Evolutionary conservation across 1,140 invertebrate species (phyloP).

Genomic region (Branchinecta lynchi): DNA sequence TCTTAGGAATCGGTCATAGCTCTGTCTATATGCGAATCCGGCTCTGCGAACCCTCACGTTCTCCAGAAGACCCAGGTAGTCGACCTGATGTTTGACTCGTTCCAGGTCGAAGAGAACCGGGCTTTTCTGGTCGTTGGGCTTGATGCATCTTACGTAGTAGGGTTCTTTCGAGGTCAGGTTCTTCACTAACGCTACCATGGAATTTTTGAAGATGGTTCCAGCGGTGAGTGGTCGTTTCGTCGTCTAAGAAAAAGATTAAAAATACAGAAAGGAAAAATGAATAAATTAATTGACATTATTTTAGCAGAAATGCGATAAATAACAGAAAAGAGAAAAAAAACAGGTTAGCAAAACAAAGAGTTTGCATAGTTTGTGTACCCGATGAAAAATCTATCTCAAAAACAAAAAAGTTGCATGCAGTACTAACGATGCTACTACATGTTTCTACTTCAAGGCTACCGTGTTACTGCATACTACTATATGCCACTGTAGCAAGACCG

Average conservation of each 20-base stretch:
- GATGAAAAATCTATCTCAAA: too few relatives aligned
- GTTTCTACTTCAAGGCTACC: too few relatives aligned
- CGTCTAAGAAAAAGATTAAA: constrained; percentile 42
- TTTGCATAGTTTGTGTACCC: too few relatives aligned
- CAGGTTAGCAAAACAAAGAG: too few relatives aligned
- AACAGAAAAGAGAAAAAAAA: too few relatives aligned
- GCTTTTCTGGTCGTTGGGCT: constrained; percentile 85
- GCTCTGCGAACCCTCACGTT: constrained; percentile 84
- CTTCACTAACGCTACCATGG: constrained; percentile 75
- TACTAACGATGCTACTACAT: too few relatives aligned
- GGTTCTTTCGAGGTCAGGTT: constrained; percentile 82
- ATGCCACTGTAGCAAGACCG: too few relatives aligned
- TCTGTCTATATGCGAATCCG: constrained; percentile 78
- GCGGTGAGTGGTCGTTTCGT: constrained; percentile 85
- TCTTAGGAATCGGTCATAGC: constrained; percentile 70
- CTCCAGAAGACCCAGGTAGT: constrained; percentile 74
- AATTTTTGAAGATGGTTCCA: constrained; percentile 82
- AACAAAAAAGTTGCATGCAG: too few relatives aligned
- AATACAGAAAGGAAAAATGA: neutral
- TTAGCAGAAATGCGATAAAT: too few relatives aligned
- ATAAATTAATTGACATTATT: too few relatives aligned
- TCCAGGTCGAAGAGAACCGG: constrained; percentile 55
- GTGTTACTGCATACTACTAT: too few relatives aligned
- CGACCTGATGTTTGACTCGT: constrained; percentile 64
- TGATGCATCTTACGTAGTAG: constrained; percentile 83